Conservation (phyloP, 1,140 invertebrate genomes). For the Bombyx mandarina region DNA sequence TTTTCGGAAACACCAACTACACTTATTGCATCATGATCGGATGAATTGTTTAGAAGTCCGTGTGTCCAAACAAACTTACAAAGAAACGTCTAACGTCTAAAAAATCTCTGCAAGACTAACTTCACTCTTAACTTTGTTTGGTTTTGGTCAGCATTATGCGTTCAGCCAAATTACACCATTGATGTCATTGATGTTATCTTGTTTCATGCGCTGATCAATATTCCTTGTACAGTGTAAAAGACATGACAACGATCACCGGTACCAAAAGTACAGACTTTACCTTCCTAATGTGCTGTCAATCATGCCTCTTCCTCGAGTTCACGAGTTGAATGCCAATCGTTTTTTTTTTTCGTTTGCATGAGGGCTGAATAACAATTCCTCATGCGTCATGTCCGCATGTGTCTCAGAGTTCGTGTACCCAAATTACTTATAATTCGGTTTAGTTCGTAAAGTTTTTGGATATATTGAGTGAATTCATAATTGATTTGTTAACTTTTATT, state of each 20-base stretch:
- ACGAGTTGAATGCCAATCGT: conserved; percentile 25
- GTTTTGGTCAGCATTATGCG: too few species aligned
- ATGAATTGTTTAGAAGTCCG: too few species aligned
- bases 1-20: too few species aligned
- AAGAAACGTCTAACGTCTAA: too few species aligned
- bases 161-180: too few species aligned
- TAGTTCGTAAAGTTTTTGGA: background rate
- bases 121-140: too few species aligned
- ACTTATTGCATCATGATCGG: too few species aligned
- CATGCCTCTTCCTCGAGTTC: conserved; percentile 30
- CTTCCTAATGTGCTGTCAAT: conserved; percentile 56
- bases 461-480: too few species aligned
- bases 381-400: conserved; percentile 21
- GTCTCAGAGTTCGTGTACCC: conserved; percentile 1
- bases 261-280: conserved; percentile 29
- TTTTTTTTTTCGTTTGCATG: conserved; percentile 24
- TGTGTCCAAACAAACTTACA: too few species aligned
- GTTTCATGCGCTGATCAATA: conserved; percentile 11
- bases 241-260: conserved; percentile 47
- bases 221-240: conserved; percentile 25
- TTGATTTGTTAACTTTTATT: too few species aligned
- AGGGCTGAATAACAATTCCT: conserved; percentile 29
- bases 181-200: too few species aligned
- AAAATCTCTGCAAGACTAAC: too few species aligned
- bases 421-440: background rate